Evolutionary conservation across 2,113 vertebrate species (phyloP).

Genomic region (Pithys albifrons): DNA sequence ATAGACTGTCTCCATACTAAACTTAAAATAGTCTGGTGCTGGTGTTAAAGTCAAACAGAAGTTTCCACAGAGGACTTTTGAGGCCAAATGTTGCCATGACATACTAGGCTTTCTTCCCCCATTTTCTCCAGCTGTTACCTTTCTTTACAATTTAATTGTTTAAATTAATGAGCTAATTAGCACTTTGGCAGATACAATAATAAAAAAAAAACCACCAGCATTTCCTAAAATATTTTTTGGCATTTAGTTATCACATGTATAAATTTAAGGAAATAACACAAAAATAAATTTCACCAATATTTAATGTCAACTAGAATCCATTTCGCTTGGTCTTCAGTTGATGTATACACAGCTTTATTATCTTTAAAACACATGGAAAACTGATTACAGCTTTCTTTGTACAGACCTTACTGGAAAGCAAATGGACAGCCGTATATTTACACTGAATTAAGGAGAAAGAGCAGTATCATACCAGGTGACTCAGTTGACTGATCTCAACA

Average conservation of each 20-base stretch:
- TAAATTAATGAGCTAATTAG: neutral
- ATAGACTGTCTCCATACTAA: neutral
- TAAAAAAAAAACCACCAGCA: neutral
- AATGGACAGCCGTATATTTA: neutral
- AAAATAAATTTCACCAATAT: neutral
- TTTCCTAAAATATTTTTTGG: neutral
- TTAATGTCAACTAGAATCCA: neutral
- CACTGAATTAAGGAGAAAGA: neutral
- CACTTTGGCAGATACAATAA: neutral
- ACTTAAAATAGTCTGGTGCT: neutral
- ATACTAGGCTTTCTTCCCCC: neutral
- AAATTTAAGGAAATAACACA: neutral
- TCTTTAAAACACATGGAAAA: neutral
- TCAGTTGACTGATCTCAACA: neutral
- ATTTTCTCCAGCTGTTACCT: neutral
- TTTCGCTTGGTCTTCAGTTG: neutral
- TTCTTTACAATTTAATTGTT: neutral
- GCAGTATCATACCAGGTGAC: neutral
- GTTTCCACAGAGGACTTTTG: neutral
- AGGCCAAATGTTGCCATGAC: neutral
- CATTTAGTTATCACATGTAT: neutral
- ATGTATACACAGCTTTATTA: neutral
- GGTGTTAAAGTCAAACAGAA: neutral
- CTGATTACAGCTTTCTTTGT: neutral
- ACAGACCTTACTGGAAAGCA: neutral